phyloP scores from a whole-genome alignment of 1,140 invertebrate genomes.

The Eumeta japonica region DNA sequence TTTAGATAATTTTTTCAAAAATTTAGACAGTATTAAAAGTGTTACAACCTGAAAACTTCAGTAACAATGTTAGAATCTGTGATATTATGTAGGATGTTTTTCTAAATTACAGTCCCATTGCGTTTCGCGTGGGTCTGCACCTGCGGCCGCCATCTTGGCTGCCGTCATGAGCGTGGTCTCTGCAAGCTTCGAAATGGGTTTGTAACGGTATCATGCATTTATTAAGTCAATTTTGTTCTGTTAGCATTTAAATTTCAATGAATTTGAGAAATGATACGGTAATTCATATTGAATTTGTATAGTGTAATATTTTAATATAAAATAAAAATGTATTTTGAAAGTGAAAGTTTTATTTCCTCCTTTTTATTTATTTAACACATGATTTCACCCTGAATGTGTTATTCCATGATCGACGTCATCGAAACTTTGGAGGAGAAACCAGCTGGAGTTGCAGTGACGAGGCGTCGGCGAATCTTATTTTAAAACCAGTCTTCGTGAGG shows the following conservation, averaged over 20 bases:
- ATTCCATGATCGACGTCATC: conserved; percentile 53
- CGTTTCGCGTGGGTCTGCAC: conserved; percentile 56
- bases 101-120: conserved; percentile 58
- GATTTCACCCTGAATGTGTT: conserved; percentile 51
- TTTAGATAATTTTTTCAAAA: conserved; percentile 52
- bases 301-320: conserved; percentile 56
- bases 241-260: too few relatives aligned
- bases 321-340: conserved; percentile 41
- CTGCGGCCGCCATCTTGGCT: conserved; percentile 54
- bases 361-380: conserved; percentile 33
- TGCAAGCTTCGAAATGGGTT: conserved; percentile 47
- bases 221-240: too few relatives aligned
- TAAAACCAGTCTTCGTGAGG: conserved; percentile 12
- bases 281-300: conserved; percentile 55
- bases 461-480: conserved; percentile 12
- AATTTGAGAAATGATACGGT: too few relatives aligned
- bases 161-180: conserved; percentile 42
- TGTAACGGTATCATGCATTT: conserved; percentile 57
- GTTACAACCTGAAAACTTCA: conserved; percentile 21
- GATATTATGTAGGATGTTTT: conserved; percentile 55
- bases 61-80: conserved; percentile 44
- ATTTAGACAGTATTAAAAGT: conserved; percentile 49
- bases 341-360: conserved; percentile 20
- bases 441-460: conserved; percentile 20
- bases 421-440: conserved; percentile 31